Evolutionary conservation across 2,113 vertebrate genomes (phyloP).

Genomic region (Notechis scutatus): DNA sequence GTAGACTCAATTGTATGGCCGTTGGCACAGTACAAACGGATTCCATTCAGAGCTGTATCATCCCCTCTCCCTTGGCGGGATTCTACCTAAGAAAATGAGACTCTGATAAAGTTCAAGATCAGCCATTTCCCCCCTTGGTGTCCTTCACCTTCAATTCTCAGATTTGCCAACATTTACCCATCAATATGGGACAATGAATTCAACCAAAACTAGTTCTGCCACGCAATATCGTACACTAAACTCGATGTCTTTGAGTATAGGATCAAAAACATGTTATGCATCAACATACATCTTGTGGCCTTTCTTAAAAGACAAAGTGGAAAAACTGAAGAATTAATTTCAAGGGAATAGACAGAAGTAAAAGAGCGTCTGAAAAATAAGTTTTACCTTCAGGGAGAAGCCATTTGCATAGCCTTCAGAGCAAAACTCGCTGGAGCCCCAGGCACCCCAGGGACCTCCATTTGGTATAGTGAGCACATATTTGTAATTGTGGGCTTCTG

Average conservation of each 20-base stretch:
- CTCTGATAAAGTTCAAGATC: background rate
- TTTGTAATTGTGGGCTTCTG: background rate
- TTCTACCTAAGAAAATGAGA: background rate
- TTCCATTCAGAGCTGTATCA: background rate
- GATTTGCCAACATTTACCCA: background rate
- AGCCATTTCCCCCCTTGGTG: background rate
- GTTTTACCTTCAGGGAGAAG: background rate
- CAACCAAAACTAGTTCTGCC: background rate
- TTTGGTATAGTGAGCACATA: background rate
- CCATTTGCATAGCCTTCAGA: background rate
- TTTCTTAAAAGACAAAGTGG: background rate
- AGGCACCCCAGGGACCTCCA: background rate
- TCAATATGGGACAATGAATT: background rate
- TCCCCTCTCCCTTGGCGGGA: rapidly evolving
- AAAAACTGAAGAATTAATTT: background rate
- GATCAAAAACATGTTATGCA: background rate
- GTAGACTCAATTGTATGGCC: background rate
- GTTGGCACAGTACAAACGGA: background rate
- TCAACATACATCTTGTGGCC: background rate
- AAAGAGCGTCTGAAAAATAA: background rate
- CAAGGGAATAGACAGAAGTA: background rate
- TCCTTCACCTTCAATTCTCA: background rate
- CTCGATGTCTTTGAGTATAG: background rate
- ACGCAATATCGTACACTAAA: too few species aligned
- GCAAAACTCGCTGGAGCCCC: background rate